A percentile compares a stretch with the other conserved stretches of the same genome.
Evolutionary conservation across 2,797 vertebrate species (phyloP).

Genomic region (Falco naumanni): DNA sequence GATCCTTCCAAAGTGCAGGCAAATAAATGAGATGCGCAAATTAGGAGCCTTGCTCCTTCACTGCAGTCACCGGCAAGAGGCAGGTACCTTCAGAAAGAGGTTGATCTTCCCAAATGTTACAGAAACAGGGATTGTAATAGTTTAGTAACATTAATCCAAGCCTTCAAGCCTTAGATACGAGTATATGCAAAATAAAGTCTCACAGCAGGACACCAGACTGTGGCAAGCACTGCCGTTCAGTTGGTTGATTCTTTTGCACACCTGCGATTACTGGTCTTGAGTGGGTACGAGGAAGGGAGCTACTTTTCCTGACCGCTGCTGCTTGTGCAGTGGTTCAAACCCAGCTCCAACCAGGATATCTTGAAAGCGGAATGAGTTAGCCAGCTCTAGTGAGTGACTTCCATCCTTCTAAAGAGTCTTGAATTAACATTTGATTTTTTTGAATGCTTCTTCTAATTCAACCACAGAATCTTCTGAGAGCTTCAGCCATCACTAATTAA

Average conservation of each 20-base stretch:
- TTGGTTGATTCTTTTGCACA: not conserved
- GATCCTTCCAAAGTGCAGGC: not conserved
- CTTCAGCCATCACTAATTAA: slow-evolving; percentile 16
- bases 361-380: not conserved
- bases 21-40: not conserved
- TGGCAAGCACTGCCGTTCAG: not conserved
- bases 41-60: not conserved
- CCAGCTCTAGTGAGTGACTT: not conserved
- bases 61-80: not conserved
- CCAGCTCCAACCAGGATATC: not conserved
- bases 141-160: not conserved
- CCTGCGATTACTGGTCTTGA: not conserved
- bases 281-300: not conserved
- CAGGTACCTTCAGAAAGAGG: not conserved
- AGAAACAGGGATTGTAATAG: not conserved
- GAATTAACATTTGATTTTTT: slow-evolving; percentile 32
- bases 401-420: not conserved
- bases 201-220: not conserved
- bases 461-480: slow-evolving; percentile 35
- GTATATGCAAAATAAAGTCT: not conserved
- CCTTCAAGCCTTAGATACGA: not conserved
- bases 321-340: not conserved
- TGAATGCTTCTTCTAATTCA: slow-evolving; percentile 33
- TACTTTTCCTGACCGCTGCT: not conserved
- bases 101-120: not conserved